These are phyloP conservation scores for Crenuchus spilurus DNA, from an alignment of 2,797 vertebrate genomes.

Conservation along the genomic window DNA sequence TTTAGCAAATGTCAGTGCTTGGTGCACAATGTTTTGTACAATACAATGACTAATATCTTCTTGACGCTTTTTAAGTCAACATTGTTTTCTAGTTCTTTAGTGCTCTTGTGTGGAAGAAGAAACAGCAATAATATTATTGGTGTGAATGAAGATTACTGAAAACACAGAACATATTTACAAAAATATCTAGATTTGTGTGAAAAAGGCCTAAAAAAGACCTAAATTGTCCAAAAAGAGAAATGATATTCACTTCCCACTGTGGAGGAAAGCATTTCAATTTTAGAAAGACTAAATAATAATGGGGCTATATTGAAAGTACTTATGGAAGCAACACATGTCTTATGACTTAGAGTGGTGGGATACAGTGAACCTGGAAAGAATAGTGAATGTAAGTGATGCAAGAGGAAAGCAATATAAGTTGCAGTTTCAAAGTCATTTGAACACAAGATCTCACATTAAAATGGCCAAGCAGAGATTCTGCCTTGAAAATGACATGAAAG, in stretches of 20 bases:
- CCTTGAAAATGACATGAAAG: background rate
- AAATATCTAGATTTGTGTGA: too few species aligned
- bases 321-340: background rate
- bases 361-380: background rate
- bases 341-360: background rate
- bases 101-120: too few species aligned
- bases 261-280: background rate
- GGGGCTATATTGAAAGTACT: background rate
- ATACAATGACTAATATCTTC: too few species aligned
- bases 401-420: background rate
- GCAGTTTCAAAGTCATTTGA: background rate
- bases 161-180: too few species aligned
- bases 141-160: too few species aligned
- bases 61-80: too few species aligned
- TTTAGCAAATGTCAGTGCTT: too few species aligned
- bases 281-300: background rate
- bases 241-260: background rate
- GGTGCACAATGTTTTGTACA: too few species aligned
- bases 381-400: slow-evolving; percentile 1
- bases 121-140: too few species aligned
- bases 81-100: too few species aligned
- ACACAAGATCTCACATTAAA: background rate
- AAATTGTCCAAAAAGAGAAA: background rate
- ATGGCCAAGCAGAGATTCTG: background rate
- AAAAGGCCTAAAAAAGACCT: background rate